These are phyloP conservation scores for Harpagoxenus sublaevis DNA, from an alignment of 2,888 invertebrate genomes.

Conservation along the genomic window DNA sequence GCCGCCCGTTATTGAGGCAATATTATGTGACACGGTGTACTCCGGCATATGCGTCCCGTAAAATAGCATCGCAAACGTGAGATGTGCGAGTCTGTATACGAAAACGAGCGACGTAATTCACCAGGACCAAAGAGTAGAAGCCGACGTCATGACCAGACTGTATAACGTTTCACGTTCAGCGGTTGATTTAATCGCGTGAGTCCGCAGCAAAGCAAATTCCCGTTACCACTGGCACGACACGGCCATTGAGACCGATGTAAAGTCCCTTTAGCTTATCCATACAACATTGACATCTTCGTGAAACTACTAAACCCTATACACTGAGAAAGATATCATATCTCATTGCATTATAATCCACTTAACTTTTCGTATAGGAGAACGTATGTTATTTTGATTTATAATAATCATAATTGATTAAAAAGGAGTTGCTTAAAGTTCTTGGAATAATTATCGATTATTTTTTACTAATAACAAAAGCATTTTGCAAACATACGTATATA, in stretches of 20 bases:
- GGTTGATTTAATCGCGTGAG: slow-evolving; percentile 44
- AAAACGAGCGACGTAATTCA: slow-evolving; percentile 50
- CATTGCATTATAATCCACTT: background rate
- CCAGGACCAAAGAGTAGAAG: slow-evolving; percentile 32
- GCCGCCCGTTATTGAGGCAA: slow-evolving; percentile 72
- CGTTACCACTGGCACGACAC: slow-evolving; percentile 32
- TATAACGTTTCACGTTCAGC: slow-evolving; percentile 42
- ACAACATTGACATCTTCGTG: slow-evolving; percentile 21
- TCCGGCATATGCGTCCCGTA: slow-evolving; percentile 60
- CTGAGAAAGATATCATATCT: background rate
- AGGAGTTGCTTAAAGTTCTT: background rate
- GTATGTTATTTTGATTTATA: background rate
- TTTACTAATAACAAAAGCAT: background rate
- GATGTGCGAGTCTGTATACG: slow-evolving; percentile 43
- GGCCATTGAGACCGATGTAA: slow-evolving; percentile 28
- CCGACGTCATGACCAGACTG: slow-evolving; percentile 42
- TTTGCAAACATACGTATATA: background rate
- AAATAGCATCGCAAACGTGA: slow-evolving; percentile 60
- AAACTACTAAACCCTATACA: background rate
- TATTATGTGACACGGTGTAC: slow-evolving; percentile 74
- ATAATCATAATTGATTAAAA: background rate
- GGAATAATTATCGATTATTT: background rate
- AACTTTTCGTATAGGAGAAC: background rate
- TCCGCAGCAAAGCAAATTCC: slow-evolving; percentile 37
- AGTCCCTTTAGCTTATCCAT: slow-evolving; percentile 24